Evolutionary conservation across 2,113 vertebrate genomes (phyloP).

Genomic region (Lepisosteus oculatus): DNA sequence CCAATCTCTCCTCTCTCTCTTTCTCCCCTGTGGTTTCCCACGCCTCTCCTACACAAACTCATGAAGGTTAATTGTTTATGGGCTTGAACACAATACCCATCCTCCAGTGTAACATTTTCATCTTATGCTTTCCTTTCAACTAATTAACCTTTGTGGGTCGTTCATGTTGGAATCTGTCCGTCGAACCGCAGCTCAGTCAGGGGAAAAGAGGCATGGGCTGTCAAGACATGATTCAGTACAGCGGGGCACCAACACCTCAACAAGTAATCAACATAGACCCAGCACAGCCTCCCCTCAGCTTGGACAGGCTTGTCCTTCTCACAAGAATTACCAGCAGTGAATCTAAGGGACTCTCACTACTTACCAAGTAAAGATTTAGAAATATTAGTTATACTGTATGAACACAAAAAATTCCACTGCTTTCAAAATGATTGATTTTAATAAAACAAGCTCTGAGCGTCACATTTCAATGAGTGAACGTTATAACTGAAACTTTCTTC

Average conservation of each 20-base stretch:
- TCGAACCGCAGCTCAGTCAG: slow-evolving; percentile 14
- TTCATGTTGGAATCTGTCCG: slow-evolving; percentile 23
- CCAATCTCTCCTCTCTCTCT: slow-evolving; percentile 16
- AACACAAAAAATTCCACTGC: no score
- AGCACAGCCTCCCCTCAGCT: not conserved
- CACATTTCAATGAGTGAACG: no score
- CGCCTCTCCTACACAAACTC: slow-evolving; percentile 22
- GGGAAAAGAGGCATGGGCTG: not conserved
- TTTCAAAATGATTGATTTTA: no score
- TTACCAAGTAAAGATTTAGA: no score
- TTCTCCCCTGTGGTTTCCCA: slow-evolving; percentile 22
- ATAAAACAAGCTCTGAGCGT: no score
- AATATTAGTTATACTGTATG: no score
- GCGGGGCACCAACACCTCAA: not conserved
- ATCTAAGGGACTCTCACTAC: no score
- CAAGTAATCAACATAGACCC: not conserved
- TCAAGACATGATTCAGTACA: not conserved
- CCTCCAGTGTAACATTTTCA: slow-evolving; percentile 33
- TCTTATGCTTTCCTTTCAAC: slow-evolving; percentile 38
- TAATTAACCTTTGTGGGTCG: slow-evolving; percentile 50
- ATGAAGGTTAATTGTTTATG: slow-evolving; percentile 55
- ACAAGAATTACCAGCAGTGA: no score
- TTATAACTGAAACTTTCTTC: no score
- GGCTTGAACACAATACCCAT: slow-evolving; percentile 35
- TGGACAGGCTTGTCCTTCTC: no score